phyloP scores from a whole-genome alignment of 2,113 vertebrate genomes.

The Protobothrops mucrosquamatus region DNA sequence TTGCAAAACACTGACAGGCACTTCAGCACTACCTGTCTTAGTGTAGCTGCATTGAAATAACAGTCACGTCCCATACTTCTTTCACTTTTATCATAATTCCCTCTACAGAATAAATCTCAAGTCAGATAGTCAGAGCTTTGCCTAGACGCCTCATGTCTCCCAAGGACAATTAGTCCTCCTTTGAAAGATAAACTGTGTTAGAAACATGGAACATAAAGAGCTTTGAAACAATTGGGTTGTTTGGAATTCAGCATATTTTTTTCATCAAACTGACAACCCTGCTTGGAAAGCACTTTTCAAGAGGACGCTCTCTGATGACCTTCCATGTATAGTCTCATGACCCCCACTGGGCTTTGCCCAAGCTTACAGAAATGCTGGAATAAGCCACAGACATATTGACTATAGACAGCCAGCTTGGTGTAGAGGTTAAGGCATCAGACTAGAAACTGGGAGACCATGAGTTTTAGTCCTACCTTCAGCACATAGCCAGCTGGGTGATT shows the following conservation, averaged over 20 bases:
- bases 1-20: background rate
- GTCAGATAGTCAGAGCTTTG: background rate
- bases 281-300: background rate
- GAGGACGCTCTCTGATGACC: background rate
- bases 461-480: background rate
- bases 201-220: background rate
- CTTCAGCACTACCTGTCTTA: background rate
- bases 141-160: background rate
- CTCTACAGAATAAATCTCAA: background rate
- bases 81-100: background rate
- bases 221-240: background rate
- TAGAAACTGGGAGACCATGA: background rate
- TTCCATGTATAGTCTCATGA: background rate
- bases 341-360: background rate
- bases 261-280: background rate
- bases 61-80: background rate
- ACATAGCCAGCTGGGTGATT: background rate
- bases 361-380: background rate
- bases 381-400: background rate
- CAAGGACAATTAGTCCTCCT: background rate
- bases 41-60: background rate
- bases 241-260: background rate
- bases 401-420: background rate
- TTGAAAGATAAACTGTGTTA: background rate
- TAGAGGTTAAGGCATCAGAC: background rate